Evolutionary conservation across 2,113 vertebrate genomes (phyloP), one percentile per base, ranked within the genome.

Genomic region (Semnornis frantzii): DNA sequence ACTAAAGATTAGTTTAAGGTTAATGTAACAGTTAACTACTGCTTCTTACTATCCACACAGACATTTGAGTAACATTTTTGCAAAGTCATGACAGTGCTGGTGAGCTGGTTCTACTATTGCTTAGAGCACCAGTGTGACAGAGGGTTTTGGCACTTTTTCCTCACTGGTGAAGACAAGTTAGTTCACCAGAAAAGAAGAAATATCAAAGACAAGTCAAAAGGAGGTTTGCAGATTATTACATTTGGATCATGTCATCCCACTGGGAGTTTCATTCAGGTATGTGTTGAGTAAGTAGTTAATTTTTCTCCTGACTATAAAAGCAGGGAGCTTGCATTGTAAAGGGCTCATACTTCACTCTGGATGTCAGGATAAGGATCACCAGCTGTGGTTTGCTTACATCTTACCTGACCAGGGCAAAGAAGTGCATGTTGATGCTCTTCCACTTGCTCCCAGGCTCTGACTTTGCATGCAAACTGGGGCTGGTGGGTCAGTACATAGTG

Each of bases 291-390:
- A 37, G 37, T 60, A 25, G 23, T 77, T 83, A 30, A 8, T 82
- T 70, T 33, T 9, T 19, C 33, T 77, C 23, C 21, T 74, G 23
- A 12, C 25, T 78, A 63, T 14, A 37, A 55, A 34, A 18, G 15
- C 27, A 39, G 59, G 14, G 37, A 44, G 3, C 27, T 57, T 37
- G 48, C 57, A 52, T n/a, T 68, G 81, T 63, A 31, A 85, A 52
- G 4, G 12, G 27, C 46, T 86, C 20, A 39, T 4, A 2, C 10
- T 33, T 85, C 10, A 19, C 14, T 86, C 57, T 83, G n/a, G 5
- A 15, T 73, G 19, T 25, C 0, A 0, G 24, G 16, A 2, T 71
- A 37, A 59, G 34, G 28, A 42, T 28, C 27, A 77, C 39, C 17
- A 87, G 25, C 58, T 87, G 57, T 34, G 12, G 79, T 19, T 20